These are phyloP conservation scores for Psylliodes chrysocephalus DNA, from an alignment of 2,888 invertebrate species.

Conservation along the genomic window DNA sequence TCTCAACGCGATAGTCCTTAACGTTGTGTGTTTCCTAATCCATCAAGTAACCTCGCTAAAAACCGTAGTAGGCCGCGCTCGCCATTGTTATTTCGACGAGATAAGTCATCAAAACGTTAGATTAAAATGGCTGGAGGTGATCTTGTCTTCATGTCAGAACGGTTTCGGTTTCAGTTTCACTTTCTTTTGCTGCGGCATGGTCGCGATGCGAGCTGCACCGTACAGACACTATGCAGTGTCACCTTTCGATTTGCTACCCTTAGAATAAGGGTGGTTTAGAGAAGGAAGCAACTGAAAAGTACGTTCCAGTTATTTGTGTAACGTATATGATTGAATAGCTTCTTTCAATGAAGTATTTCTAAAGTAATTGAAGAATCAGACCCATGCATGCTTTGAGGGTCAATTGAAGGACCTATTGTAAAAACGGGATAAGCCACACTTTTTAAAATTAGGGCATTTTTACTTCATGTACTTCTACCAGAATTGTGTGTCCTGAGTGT, in stretches of 20 bases:
- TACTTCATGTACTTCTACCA: too few relatives aligned
- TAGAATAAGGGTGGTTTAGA: conserved; percentile 1
- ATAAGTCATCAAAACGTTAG: conserved; percentile 15
- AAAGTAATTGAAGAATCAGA: too few relatives aligned
- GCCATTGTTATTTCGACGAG: conserved; percentile 22
- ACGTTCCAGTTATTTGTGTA: too few relatives aligned
- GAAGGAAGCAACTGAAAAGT: too few relatives aligned
- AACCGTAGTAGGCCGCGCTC: conserved; percentile 27
- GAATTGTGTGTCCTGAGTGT: too few relatives aligned
- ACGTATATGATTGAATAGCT: too few relatives aligned
- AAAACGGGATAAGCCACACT: too few relatives aligned
- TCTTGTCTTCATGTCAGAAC: conserved; percentile 1
- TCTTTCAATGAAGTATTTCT: too few relatives aligned
- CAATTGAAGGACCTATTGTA: too few relatives aligned
- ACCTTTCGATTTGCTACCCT: conserved; percentile 10
- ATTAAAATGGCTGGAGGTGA: conserved; percentile 20
- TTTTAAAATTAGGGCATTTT: too few relatives aligned
- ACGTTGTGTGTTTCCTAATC: conserved; percentile 27
- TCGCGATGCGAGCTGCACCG: conserved; percentile 19
- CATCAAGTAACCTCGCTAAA: conserved; percentile 23
- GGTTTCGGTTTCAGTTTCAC: conserved; percentile 27
- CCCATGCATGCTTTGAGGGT: too few relatives aligned
- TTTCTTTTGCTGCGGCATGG: conserved; percentile 24
- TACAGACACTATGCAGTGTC: neutral
- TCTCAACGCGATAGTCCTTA: conserved; percentile 21